Base-by-base conservation (phyloP, 2,113 vertebrate species). In the Neoarius graeffei region DNA sequence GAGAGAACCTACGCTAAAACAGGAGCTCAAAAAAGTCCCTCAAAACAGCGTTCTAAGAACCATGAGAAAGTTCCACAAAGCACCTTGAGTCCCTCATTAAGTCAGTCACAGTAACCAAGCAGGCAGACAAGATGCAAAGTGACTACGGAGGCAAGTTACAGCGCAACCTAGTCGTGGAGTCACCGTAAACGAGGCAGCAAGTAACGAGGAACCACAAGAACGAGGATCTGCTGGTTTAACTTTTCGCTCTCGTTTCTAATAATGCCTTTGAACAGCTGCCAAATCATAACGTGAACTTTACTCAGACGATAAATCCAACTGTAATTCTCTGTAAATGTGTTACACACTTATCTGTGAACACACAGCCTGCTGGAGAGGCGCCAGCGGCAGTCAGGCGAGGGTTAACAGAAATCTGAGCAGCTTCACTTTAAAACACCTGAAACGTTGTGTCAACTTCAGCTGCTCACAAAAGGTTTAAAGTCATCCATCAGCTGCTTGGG, bases 391-490 rank as follows among this genome's bases (percentile, higher is more conserved):
- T 52, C 42, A 5, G 7, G 19, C 15, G 35, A 80, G 74, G 8
- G 62, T 79, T 66, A 79, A 81, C n/a, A 69, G 19, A 56, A 67
- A 80, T 80, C 59, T 52, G 77, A 81, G 19, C 56, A 62, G 60
- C 35, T 13, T 66, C 10, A 13, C n/a, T 15, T 25, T 42, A 50
- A 67, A 60, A 60, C 30, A 82, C 66, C 83, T 56, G 83, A 71
- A 56, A 77, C 42, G 27, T 17, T 54, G 3, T 9, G 62, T 54
- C 82, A 54, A 3, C 35, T 42, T 42, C 59, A 17, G 60, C 60
- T 66, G 20, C 59, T 23, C 35, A 52, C 57, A 25, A 7, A 56
- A 42, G 50, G 25, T 79, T 54, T 56, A 56, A 27, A 7, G n/a
- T 56, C 25, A 27, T 56, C 52, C 76, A 3, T 30, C 76, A 56